phyloP scores from a whole-genome alignment of 2,113 vertebrate species.

The Triplophysa tibetana region DNA sequence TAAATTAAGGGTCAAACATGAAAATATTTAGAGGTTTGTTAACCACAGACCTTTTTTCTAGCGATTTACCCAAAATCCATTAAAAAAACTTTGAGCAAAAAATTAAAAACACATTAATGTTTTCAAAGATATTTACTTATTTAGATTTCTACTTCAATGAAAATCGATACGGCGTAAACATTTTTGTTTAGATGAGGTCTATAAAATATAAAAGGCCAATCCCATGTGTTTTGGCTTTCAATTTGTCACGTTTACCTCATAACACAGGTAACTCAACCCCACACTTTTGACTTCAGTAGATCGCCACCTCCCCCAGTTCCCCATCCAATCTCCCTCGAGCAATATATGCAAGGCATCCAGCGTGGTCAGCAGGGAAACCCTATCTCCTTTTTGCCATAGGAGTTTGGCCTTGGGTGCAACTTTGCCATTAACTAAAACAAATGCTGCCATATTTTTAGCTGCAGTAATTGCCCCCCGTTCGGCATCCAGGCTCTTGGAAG shows the following conservation, averaged over 20 bases:
- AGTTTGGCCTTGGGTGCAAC: constrained; percentile 64
- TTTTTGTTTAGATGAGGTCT: no score
- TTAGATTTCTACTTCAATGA: background rate
- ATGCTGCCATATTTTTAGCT: constrained; percentile 81
- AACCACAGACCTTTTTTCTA: no score
- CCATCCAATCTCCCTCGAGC: constrained; percentile 22
- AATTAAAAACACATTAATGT: no score
- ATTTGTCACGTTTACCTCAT: background rate
- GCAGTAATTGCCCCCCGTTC: constrained; percentile 73
- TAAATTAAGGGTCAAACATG: no score
- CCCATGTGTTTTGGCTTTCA: background rate
- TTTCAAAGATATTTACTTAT: no score
- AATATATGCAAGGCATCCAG: constrained; percentile 68
- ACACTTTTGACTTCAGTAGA: constrained; percentile 60
- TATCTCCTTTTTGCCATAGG: constrained; percentile 66
- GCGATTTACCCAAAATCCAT: no score
- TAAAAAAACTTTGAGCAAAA: no score
- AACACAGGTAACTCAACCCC: background rate
- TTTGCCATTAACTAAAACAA: constrained; percentile 78
- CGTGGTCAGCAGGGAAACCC: constrained; percentile 78
- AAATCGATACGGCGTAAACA: background rate
- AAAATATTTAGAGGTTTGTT: no score
- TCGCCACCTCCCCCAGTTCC: constrained; percentile 38
- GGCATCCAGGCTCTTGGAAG: constrained; percentile 71
- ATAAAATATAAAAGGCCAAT: no score